Evolutionary conservation across 2,888 invertebrate genomes (phyloP), one percentile per base, ranked within the genome.

Genomic region (Eurytoma californica): DNA sequence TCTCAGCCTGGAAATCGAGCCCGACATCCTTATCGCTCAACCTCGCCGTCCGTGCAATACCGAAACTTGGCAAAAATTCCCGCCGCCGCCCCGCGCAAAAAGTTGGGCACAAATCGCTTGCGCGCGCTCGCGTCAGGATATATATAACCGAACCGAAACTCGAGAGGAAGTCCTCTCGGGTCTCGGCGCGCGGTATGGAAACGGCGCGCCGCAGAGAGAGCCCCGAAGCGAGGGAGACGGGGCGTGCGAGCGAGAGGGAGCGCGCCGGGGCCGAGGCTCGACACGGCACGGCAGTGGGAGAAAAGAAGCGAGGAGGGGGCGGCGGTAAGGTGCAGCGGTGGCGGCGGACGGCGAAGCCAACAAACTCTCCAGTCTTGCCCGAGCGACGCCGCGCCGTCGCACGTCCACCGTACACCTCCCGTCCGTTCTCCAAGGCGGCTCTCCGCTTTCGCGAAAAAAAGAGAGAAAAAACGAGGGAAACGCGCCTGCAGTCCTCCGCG

Each of bases 341-440:
- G 82, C 79, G 77, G 63, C 67, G 79, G 69, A 30, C 30, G 30
- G 61, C 86, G 88, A 89, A 90, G 89, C 90, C 89, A 89, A 88
- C 89, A 88, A 89, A 90, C 89, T 88, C 39, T 39, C 39, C 88
- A 89, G 89, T 89, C 80, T 69, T 82, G 85, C 84, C 83, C 86
- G 87, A 87, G 83, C 85, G 86, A 86, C 87, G 86, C 53, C 16
- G 53, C 53, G n/a, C 85, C 85, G 67, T 49, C 72, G 70, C 53
- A 63, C 63, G 72, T 28, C 0, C 49, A 47, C 30, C 28, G 4
- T 3, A 5, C 18, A 18, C 18, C 18, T 57, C n/a, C 14, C 60
- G 20, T 24, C 12, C 60, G 60, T 24, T 24, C 24, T 24, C 24
- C 24, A 24, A 14, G 20, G 3, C 39, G 7, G 1, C 9, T 39